These are phyloP conservation scores for Melopsittacus undulatus DNA, from an alignment of 2,797 vertebrate genomes.

Conservation along the genomic window DNA sequence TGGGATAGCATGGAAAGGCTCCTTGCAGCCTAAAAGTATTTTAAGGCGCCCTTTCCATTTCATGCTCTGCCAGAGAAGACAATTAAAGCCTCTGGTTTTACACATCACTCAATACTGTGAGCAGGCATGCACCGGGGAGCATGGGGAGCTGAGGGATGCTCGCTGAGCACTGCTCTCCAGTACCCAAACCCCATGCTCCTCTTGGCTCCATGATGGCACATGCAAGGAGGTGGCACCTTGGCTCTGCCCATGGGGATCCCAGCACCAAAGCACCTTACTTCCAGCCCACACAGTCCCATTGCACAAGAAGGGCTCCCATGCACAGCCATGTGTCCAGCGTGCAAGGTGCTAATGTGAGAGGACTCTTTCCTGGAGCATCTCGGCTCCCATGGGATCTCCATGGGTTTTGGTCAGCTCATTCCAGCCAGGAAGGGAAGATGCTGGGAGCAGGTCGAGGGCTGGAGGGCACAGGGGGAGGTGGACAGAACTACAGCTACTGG, in stretches of 20 bases:
- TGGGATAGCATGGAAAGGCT: background rate
- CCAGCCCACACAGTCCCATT: background rate
- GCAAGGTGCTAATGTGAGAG: background rate
- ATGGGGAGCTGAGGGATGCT: background rate
- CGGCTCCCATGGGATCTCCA: background rate
- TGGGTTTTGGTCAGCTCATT: background rate
- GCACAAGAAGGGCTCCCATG: background rate
- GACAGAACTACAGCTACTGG: background rate
- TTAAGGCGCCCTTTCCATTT: background rate
- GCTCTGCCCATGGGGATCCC: background rate
- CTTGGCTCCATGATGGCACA: background rate
- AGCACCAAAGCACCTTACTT: background rate
- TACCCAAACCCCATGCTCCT: background rate
- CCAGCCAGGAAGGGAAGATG: background rate
- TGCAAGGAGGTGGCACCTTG: background rate
- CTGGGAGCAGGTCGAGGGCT: background rate
- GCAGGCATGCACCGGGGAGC: background rate
- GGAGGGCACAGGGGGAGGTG: background rate
- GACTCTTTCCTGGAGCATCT: background rate
- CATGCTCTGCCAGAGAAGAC: background rate
- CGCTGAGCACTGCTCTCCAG: background rate
- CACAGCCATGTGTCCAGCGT: accelerated
- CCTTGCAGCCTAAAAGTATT: slow-evolving; percentile 10
- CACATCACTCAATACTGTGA: background rate
- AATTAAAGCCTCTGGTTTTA: background rate